phyloP scores from a whole-genome alignment of 2,888 invertebrate species.

The Panopea generosa region DNA sequence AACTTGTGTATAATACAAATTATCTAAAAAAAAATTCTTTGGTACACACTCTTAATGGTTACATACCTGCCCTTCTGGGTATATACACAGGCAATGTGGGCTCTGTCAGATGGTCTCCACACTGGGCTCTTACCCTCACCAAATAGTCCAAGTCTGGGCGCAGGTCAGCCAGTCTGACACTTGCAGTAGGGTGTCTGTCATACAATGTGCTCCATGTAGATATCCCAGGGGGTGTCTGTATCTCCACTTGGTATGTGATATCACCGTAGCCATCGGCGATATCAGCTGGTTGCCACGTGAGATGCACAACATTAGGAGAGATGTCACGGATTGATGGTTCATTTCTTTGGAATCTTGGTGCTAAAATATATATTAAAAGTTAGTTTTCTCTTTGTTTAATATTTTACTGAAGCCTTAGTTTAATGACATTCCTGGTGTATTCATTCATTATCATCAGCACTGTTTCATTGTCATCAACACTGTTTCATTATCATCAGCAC shows the following conservation, averaged over 20 bases:
- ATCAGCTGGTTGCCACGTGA: conserved; percentile 98
- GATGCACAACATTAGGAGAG: conserved; percentile 95
- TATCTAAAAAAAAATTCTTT: too few relatives aligned
- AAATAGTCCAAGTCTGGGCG: conserved; percentile 92
- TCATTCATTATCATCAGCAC: too few relatives aligned
- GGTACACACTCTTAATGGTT: too few relatives aligned
- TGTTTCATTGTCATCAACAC: too few relatives aligned
- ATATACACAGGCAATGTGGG: conserved; percentile 90
- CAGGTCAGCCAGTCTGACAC: conserved; percentile 71
- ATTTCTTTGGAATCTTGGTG: conserved; percentile 86
- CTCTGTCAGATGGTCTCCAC: conserved; percentile 97
- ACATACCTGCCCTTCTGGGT: conserved; percentile 77
- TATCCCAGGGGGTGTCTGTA: conserved; percentile 87
- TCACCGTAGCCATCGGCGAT: conserved; percentile 91
- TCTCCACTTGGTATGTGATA: conserved; percentile 97
- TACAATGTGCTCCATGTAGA: conserved; percentile 79
- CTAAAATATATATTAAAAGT: conserved; percentile 56
- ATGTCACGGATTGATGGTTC: conserved; percentile 96
- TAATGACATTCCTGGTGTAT: too few relatives aligned
- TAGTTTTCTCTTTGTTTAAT: too few relatives aligned
- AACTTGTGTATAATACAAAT: too few relatives aligned
- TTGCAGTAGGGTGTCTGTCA: conserved; percentile 68
- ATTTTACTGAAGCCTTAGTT: too few relatives aligned
- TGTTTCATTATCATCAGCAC: too few relatives aligned
- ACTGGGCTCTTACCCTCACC: conserved; percentile 97